Percentiles rank a stretch among this genome's conserved stretches.
Evolutionary conservation across 2,113 vertebrate species (phyloP).

Genomic region (Ictidomys tridecemlineatus): DNA sequence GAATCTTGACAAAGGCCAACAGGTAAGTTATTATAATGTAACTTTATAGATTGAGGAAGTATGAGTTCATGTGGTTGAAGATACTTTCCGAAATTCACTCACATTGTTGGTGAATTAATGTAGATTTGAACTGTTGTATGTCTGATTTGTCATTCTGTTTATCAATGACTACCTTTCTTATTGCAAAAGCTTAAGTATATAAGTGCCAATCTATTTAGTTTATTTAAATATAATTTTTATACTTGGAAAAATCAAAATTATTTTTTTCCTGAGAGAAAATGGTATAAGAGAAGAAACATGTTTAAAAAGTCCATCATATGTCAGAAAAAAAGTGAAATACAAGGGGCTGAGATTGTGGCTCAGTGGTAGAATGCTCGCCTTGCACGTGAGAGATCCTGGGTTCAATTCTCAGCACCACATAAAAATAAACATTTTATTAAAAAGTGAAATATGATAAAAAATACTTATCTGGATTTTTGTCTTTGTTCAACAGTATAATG

Average conservation of each 20-base stretch:
- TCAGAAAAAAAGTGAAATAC: not conserved
- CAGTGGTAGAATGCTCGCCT: no score
- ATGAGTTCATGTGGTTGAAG: not conserved
- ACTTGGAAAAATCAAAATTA: not conserved
- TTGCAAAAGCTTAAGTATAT: not conserved
- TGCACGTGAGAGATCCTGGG: no score
- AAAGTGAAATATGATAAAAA: not conserved
- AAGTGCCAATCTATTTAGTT: not conserved
- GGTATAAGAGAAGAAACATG: not conserved
- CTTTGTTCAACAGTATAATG: not conserved
- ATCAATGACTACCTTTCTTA: not conserved
- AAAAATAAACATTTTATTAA: no score
- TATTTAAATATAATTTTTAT: not conserved
- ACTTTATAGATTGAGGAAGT: not conserved
- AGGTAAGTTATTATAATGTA: not conserved
- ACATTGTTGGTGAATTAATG: not conserved
- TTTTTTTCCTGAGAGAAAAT: slow-evolving; percentile 20
- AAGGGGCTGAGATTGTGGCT: no score
- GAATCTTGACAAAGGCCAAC: not conserved
- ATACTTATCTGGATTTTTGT: not conserved
- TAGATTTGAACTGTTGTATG: not conserved
- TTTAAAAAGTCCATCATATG: not conserved
- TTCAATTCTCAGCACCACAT: no score
- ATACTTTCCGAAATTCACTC: not conserved
- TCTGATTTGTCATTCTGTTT: slow-evolving; percentile 1